Percentiles rank a stretch among this genome's conserved stretches.
Evolutionary conservation across 1,140 invertebrate genomes (phyloP).

Genomic region (Cydia strobilella): DNA sequence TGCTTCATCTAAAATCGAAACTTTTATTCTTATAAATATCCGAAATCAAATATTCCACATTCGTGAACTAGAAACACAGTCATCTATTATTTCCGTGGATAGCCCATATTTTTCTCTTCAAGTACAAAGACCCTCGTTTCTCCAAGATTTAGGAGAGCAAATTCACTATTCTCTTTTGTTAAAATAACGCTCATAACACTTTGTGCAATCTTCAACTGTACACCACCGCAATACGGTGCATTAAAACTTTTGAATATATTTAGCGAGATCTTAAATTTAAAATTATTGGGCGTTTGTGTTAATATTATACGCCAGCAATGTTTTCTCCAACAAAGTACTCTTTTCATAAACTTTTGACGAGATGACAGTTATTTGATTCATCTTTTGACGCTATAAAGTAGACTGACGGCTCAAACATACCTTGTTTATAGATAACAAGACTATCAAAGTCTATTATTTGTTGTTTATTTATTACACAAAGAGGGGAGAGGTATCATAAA

Average conservation of each 20-base stretch:
- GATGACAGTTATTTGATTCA: slow-evolving; percentile 8
- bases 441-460: slow-evolving; percentile 20
- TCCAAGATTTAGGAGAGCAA: slow-evolving; percentile 48
- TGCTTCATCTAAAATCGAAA: not conserved
- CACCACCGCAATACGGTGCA: not conserved
- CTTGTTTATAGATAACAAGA: slow-evolving; percentile 24
- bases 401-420: slow-evolving; percentile 19
- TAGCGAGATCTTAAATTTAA: slow-evolving; percentile 7
- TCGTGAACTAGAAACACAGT: not conserved
- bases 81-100: slow-evolving; percentile 31
- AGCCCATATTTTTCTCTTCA: slow-evolving; percentile 44
- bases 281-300: slow-evolving; percentile 26
- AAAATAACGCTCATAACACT: not conserved
- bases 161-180: slow-evolving; percentile 25
- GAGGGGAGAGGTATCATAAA: slow-evolving; percentile 21
- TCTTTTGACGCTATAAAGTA: slow-evolving; percentile 16
- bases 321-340: slow-evolving; percentile 19
- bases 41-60: not conserved
- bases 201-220: not conserved
- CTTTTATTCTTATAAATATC: not conserved
- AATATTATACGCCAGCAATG: slow-evolving; percentile 19
- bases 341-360: slow-evolving; percentile 28
- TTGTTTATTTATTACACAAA: not conserved
- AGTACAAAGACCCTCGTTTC: slow-evolving; percentile 41
- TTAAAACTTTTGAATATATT: not conserved